A percentile compares a stretch with the other conserved stretches of the same genome.
Conservation (phyloP, 2,888 invertebrate species). For the Melinaea menophilus region DNA sequence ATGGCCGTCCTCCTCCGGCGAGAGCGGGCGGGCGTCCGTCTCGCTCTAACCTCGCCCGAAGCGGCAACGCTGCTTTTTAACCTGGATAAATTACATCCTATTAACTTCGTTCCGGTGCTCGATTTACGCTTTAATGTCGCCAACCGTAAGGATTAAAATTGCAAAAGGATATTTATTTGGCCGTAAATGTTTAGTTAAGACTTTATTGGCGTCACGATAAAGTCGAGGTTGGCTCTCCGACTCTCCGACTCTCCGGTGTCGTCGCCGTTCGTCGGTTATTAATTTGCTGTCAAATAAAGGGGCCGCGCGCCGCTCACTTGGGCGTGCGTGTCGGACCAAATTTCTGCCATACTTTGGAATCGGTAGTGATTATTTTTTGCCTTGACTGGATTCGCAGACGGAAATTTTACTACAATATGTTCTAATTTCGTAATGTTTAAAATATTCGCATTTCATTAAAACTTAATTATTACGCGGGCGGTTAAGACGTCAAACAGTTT, state of each 20-base stretch:
- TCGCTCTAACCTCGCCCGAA: slow-evolving; percentile 62
- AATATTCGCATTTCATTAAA: slow-evolving; percentile 50
- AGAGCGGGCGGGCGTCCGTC: slow-evolving; percentile 39
- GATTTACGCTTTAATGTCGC: slow-evolving; percentile 73
- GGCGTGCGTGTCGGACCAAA: slow-evolving; percentile 77
- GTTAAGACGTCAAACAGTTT: too few species aligned
- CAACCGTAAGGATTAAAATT: slow-evolving; percentile 71
- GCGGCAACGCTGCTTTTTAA: slow-evolving; percentile 71
- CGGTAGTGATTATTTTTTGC: slow-evolving; percentile 72
- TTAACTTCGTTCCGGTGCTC: slow-evolving; percentile 71
- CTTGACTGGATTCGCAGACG: slow-evolving; percentile 70
- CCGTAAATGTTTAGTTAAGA: slow-evolving; percentile 59
- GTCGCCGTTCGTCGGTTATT: slow-evolving; percentile 67
- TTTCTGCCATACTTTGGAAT: slow-evolving; percentile 77
- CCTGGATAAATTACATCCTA: slow-evolving; percentile 77
- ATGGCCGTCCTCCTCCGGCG: slow-evolving; percentile 54
- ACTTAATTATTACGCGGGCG: background rate
- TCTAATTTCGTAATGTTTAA: slow-evolving; percentile 35
- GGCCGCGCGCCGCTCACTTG: slow-evolving; percentile 77
- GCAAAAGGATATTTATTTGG: slow-evolving; percentile 57
- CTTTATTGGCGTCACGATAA: slow-evolving; percentile 63
- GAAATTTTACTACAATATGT: slow-evolving; percentile 57
- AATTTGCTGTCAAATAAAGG: slow-evolving; percentile 79
- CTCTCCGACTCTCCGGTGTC: slow-evolving; percentile 59
- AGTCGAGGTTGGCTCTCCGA: slow-evolving; percentile 59